phyloP scores from a whole-genome alignment of 2,888 invertebrate genomes.

The Diplazon laetatorius region DNA sequence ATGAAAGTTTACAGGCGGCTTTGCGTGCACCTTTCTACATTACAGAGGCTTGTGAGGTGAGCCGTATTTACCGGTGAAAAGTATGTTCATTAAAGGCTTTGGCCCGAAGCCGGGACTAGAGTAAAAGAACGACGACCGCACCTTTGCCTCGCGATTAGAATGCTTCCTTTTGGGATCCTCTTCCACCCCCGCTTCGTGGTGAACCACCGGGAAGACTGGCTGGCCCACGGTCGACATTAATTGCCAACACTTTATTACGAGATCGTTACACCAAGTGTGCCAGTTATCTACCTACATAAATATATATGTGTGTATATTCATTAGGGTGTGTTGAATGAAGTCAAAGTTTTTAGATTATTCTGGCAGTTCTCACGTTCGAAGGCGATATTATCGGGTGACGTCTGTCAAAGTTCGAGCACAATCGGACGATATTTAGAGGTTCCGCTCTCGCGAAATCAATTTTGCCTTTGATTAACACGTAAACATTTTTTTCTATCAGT shows the following conservation, averaged over 20 bases:
- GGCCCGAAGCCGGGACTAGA: not conserved
- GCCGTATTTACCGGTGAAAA: slow-evolving; percentile 39
- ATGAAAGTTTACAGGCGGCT: slow-evolving; percentile 53
- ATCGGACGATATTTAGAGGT: too few species aligned
- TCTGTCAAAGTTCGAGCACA: too few species aligned
- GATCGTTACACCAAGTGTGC: slow-evolving; percentile 25
- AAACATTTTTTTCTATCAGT: too few species aligned
- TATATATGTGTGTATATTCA: too few species aligned
- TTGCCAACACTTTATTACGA: slow-evolving; percentile 55
- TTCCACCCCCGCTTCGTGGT: slow-evolving; percentile 31
- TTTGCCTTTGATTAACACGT: too few species aligned
- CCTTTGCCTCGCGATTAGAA: slow-evolving; percentile 57
- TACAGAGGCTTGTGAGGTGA: not conserved
- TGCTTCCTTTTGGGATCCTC: slow-evolving; percentile 28
- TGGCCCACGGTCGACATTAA: slow-evolving; percentile 44
- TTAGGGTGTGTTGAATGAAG: too few species aligned
- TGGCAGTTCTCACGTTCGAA: too few species aligned
- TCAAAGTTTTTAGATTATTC: too few species aligned
- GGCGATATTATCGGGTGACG: too few species aligned
- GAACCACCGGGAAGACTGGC: slow-evolving; percentile 46
- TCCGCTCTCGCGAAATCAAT: too few species aligned
- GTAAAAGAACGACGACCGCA: slow-evolving; percentile 15
- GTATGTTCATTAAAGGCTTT: slow-evolving; percentile 49
- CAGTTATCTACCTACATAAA: not conserved
- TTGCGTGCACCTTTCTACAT: slow-evolving; percentile 31